Conservation (phyloP, 1,140 invertebrate genomes). For the Zelostemma sp. region DNA sequence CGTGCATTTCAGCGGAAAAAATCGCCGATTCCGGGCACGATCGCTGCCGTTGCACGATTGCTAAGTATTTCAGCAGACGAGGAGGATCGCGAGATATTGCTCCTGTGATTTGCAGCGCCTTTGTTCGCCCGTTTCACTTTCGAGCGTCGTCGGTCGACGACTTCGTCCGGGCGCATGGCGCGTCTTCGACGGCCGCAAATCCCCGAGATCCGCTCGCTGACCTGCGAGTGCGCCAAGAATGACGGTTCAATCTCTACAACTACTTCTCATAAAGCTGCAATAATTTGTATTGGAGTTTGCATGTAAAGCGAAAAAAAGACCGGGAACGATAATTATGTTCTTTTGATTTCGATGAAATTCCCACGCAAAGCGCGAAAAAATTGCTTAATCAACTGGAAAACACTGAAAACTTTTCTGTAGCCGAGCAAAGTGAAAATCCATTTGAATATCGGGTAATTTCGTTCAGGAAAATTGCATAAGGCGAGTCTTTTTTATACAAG, state of each 20-base stretch:
- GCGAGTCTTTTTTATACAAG: slow-evolving; percentile 23
- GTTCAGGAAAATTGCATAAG: too few relatives aligned
- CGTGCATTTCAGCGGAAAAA: slow-evolving; percentile 29
- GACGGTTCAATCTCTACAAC: too few relatives aligned
- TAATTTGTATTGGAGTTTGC: slow-evolving; percentile 44
- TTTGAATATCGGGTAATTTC: too few relatives aligned
- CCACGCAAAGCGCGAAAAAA: slow-evolving; percentile 40
- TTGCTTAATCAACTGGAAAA: too few relatives aligned
- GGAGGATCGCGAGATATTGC: slow-evolving; percentile 26
- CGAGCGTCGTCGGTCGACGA: not conserved
- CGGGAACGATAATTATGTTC: slow-evolving; percentile 34
- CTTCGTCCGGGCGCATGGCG: too few relatives aligned
- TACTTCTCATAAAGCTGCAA: slow-evolving; percentile 51
- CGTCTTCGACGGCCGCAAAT: too few relatives aligned
- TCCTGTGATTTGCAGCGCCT: slow-evolving; percentile 30
- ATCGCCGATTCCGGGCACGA: slow-evolving; percentile 29
- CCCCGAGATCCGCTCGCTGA: too few relatives aligned
- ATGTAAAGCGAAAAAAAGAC: slow-evolving; percentile 29
- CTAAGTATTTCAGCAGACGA: slow-evolving; percentile 39
- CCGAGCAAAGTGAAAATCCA: too few relatives aligned
- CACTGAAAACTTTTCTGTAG: too few relatives aligned
- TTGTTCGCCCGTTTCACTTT: slow-evolving; percentile 43
- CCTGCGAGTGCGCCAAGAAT: too few relatives aligned
- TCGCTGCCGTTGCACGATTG: slow-evolving; percentile 36
- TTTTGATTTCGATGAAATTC: slow-evolving; percentile 52